Conservation (phyloP, 2,797 vertebrate species). For the Dermochelys coriacea region DNA sequence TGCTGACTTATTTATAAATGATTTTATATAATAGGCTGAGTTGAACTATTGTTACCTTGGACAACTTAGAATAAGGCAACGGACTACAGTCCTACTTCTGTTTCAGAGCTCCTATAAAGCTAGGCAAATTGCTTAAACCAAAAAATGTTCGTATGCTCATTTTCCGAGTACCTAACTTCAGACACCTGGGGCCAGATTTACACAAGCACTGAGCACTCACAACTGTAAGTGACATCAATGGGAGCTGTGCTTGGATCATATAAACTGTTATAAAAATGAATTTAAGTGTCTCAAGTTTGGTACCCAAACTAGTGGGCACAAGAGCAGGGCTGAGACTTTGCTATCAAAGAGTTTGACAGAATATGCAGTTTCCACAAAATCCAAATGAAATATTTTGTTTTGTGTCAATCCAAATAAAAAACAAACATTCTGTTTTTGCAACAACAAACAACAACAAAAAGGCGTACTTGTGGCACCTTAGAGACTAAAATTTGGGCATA, state of each 20-base stretch:
- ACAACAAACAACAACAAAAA: too few relatives aligned
- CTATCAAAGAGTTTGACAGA: neutral
- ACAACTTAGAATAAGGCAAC: neutral
- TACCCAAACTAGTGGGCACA: neutral
- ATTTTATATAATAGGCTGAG: neutral
- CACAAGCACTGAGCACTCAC: neutral
- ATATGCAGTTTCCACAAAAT: neutral
- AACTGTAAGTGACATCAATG: neutral
- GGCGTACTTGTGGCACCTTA: too few relatives aligned
- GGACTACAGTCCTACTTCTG: neutral
- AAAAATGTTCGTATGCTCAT: neutral
- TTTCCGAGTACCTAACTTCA: neutral
- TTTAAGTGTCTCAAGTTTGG: neutral
- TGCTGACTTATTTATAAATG: neutral
- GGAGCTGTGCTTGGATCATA: neutral
- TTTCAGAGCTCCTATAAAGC: neutral
- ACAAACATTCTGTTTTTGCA: neutral
- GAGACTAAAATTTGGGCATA: too few relatives aligned
- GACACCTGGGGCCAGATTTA: neutral
- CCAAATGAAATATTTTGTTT: neutral
- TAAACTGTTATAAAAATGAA: neutral
- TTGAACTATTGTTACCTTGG: neutral
- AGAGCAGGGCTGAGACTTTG: neutral
- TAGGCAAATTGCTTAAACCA: neutral
- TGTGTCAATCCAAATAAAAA: neutral